Conservation (phyloP, 2,888 invertebrate genomes). For the Petrophora chlorosata region DNA sequence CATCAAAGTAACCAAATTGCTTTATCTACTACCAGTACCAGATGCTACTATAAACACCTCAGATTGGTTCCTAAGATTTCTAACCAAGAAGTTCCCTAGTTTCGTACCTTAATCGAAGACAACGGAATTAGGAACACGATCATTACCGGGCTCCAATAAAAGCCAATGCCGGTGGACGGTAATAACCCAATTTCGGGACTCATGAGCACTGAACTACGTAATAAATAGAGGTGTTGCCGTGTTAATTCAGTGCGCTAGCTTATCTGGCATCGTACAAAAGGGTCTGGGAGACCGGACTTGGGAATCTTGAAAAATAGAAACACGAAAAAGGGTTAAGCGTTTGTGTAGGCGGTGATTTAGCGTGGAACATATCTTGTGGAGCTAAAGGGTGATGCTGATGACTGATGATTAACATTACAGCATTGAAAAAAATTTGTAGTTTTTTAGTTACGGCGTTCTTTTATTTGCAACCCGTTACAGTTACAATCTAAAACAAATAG, state of each 20-base stretch:
- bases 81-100: conserved; percentile 12
- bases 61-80: conserved; percentile 9
- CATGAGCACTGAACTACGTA: conserved; percentile 35
- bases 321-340: conserved; percentile 16
- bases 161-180: conserved; percentile 21
- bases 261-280: conserved; percentile 48
- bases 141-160: conserved; percentile 24
- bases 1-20: no score
- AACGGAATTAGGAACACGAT: conserved; percentile 29
- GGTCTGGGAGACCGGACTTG: conserved; percentile 32
- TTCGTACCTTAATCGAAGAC: conserved; percentile 23
- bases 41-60: neutral
- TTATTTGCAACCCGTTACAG: no score
- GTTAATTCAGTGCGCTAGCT: conserved; percentile 41
- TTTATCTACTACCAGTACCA: neutral
- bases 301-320: conserved; percentile 40
- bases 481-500: no score
- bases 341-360: conserved; percentile 10
- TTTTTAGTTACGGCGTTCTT: no score
- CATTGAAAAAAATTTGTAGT: no score
- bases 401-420: no score
- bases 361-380: neutral
- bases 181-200: conserved; percentile 31
- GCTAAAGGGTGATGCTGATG: no score
- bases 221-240: conserved; percentile 43